Conservation (phyloP, 2,113 vertebrate species). For the Ictidomys tridecemlineatus region DNA sequence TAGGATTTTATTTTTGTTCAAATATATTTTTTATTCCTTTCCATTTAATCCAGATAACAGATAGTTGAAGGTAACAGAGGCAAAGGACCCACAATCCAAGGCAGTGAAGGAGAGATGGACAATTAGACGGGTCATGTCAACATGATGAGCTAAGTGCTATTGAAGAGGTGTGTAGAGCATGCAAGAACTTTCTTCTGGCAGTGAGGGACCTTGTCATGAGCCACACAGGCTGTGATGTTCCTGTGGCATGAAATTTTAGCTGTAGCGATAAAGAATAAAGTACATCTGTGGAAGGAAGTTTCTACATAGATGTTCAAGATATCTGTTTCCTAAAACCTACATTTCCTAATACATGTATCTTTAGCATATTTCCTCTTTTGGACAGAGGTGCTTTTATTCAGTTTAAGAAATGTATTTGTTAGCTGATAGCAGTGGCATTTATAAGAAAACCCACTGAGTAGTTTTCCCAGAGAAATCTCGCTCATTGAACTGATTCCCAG, state of each 20-base stretch:
- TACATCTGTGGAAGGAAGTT: slow-evolving; percentile 52
- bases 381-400: background rate
- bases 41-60: slow-evolving; percentile 2
- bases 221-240: background rate
- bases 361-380: slow-evolving; percentile 75
- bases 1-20: background rate
- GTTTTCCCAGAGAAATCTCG: background rate
- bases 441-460: background rate
- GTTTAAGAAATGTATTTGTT: background rate
- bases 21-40: background rate
- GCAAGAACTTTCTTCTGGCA: background rate
- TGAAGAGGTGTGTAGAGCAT: background rate
- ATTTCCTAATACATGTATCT: slow-evolving; percentile 71
- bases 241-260: background rate
- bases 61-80: background rate
- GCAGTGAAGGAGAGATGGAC: background rate
- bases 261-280: background rate
- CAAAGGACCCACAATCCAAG: background rate
- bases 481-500: background rate
- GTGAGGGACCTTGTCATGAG: background rate
- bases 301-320: background rate
- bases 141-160: background rate
- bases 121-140: background rate
- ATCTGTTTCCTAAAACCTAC: slow-evolving; percentile 77
- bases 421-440: background rate